Conservation (phyloP, 2,888 invertebrate species). For the Drosophila formosana region DNA sequence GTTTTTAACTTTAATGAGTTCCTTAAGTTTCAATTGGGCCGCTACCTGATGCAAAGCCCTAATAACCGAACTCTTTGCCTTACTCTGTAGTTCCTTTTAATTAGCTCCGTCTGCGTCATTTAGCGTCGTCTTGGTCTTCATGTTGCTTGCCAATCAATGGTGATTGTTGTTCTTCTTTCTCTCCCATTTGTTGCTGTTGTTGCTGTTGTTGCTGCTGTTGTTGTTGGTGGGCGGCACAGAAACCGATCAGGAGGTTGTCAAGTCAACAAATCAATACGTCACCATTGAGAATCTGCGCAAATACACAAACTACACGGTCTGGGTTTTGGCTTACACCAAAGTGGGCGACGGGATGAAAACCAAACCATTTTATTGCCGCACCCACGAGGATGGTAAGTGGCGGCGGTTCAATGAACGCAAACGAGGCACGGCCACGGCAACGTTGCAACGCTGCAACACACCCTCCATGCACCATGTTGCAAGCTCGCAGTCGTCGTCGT, state of each 20-base stretch:
- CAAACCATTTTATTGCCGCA: slow-evolving; percentile 93
- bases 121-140: slow-evolving; percentile 40
- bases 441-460: background rate
- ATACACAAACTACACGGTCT: slow-evolving; percentile 96
- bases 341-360: slow-evolving; percentile 96
- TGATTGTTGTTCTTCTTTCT: slow-evolving; percentile 63
- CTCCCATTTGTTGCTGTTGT: slow-evolving; percentile 7
- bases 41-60: background rate
- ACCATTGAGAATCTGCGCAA: slow-evolving; percentile 91
- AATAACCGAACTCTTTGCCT: slow-evolving; percentile 20
- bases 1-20: background rate
- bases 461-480: background rate
- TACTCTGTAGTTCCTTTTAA: slow-evolving; percentile 41
- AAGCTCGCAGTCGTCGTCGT: slow-evolving; percentile 15
- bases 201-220: slow-evolving; percentile 5
- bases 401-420: slow-evolving; percentile 77
- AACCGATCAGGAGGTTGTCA: slow-evolving; percentile 91
- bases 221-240: slow-evolving; percentile 85
- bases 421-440: slow-evolving; percentile 55
- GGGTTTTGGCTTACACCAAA: slow-evolving; percentile 94
- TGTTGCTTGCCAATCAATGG: slow-evolving; percentile 58
- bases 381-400: slow-evolving; percentile 93
- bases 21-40: background rate
- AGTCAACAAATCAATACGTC: slow-evolving; percentile 86
- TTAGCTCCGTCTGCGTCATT: slow-evolving; percentile 45